Evolutionary conservation across 2,888 invertebrate genomes (phyloP).

Genomic region (Lasius fuliginosus): DNA sequence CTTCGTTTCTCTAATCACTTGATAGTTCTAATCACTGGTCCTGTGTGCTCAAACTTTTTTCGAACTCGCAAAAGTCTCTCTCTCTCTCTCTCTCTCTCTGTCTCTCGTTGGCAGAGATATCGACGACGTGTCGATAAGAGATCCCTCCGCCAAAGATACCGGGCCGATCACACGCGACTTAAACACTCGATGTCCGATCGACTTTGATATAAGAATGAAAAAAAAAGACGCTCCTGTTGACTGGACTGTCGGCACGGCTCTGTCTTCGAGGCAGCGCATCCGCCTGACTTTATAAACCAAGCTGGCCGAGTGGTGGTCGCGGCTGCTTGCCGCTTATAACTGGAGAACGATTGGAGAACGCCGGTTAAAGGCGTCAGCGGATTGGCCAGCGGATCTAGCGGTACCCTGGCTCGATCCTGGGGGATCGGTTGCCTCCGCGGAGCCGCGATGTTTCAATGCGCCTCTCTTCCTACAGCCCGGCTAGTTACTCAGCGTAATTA

Average conservation of each 20-base stretch:
- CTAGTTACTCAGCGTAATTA: slow-evolving; percentile 81
- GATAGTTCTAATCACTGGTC: slow-evolving; percentile 60
- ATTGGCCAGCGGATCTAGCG: slow-evolving; percentile 77
- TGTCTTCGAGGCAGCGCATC: slow-evolving; percentile 84
- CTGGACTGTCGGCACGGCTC: slow-evolving; percentile 85
- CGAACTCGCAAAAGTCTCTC: background rate
- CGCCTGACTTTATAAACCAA: slow-evolving; percentile 85
- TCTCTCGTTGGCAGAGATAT: slow-evolving; percentile 34
- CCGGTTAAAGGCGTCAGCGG: slow-evolving; percentile 72
- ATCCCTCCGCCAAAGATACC: slow-evolving; percentile 58
- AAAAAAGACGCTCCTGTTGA: slow-evolving; percentile 82
- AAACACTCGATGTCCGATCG: slow-evolving; percentile 59
- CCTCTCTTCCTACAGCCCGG: slow-evolving; percentile 59
- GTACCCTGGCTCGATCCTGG: slow-evolving; percentile 74
- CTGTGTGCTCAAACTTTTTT: slow-evolving; percentile 44
- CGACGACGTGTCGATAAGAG: background rate
- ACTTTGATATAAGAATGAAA: slow-evolving; percentile 26
- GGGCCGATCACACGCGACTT: slow-evolving; percentile 77
- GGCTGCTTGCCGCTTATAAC: slow-evolving; percentile 75
- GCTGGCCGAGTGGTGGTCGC: slow-evolving; percentile 77
- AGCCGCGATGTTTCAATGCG: slow-evolving; percentile 61
- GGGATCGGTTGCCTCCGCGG: slow-evolving; percentile 60
- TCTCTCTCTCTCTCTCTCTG: slow-evolving; percentile 1
- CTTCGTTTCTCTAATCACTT: slow-evolving; percentile 64
- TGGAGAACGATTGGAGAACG: slow-evolving; percentile 77